phyloP scores from a whole-genome alignment of 2,113 vertebrate species.

The Embiotoca jacksoni region DNA sequence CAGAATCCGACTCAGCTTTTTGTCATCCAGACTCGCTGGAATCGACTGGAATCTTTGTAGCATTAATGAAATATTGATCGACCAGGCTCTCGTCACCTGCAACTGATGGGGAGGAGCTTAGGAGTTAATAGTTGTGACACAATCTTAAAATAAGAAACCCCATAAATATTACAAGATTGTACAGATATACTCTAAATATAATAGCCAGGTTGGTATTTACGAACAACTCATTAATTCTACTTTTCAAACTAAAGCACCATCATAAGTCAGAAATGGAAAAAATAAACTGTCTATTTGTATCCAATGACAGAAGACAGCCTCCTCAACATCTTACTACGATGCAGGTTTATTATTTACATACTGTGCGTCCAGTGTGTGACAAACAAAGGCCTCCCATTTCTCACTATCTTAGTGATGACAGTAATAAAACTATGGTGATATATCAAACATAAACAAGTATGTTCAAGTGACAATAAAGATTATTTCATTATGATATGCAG shows the following conservation, averaged over 20 bases:
- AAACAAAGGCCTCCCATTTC: not conserved
- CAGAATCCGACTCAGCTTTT: slow-evolving; percentile 10
- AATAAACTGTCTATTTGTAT: not conserved
- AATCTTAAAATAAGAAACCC: slow-evolving; percentile 18
- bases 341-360: not conserved
- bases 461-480: not conserved
- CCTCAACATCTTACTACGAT: not conserved
- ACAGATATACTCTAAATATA: not conserved
- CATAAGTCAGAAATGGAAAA: not conserved
- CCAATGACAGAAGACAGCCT: not conserved
- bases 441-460: no score
- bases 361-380: not conserved
- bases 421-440: no score
- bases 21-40: slow-evolving; percentile 43
- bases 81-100: slow-evolving; percentile 31
- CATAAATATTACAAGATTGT: not conserved
- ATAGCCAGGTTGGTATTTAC: not conserved
- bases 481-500: not conserved
- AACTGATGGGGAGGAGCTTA: slow-evolving; percentile 46
- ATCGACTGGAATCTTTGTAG: slow-evolving; percentile 58
- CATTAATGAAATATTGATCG: slow-evolving; percentile 77
- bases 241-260: not conserved
- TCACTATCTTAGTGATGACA: not conserved
- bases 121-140: slow-evolving; percentile 17
- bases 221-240: not conserved